Percentiles rank a stretch among this genome's conserved stretches.
Evolutionary conservation across 2,797 vertebrate genomes (phyloP).

Genomic region (Phyllotis vaccarum): DNA sequence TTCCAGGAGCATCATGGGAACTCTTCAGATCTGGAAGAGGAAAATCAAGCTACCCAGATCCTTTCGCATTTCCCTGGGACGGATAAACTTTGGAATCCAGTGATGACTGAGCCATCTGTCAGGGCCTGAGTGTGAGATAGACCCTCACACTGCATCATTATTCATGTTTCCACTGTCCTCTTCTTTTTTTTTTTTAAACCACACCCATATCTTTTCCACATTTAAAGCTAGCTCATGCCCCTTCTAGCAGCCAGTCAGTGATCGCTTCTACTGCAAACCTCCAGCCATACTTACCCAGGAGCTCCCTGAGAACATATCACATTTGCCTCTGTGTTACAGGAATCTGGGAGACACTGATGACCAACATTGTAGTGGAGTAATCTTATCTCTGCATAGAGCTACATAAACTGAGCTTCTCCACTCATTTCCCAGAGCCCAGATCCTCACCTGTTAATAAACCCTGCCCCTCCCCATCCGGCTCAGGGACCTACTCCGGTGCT

Average conservation of each 20-base stretch:
- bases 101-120: background rate
- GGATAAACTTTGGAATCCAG: background rate
- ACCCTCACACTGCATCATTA: background rate
- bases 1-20: constrained; percentile 2
- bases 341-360: background rate
- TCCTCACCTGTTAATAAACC: constrained; percentile 36
- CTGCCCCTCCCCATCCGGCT: background rate
- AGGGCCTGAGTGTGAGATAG: background rate
- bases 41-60: background rate
- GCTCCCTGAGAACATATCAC: background rate
- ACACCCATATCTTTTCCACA: background rate
- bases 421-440: background rate
- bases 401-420: constrained; percentile 12
- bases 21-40: background rate
- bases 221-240: background rate
- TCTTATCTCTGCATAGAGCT: background rate
- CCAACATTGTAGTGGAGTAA: background rate
- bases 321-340: background rate
- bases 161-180: background rate
- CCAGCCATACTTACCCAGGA: background rate
- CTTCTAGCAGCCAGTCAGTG: background rate
- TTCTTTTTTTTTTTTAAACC: background rate
- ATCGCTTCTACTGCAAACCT: background rate
- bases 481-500: background rate
- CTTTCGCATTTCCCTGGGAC: background rate